Evolutionary conservation across 2,113 vertebrate species (phyloP).

Genomic region (Cephalopholis sonnerati): DNA sequence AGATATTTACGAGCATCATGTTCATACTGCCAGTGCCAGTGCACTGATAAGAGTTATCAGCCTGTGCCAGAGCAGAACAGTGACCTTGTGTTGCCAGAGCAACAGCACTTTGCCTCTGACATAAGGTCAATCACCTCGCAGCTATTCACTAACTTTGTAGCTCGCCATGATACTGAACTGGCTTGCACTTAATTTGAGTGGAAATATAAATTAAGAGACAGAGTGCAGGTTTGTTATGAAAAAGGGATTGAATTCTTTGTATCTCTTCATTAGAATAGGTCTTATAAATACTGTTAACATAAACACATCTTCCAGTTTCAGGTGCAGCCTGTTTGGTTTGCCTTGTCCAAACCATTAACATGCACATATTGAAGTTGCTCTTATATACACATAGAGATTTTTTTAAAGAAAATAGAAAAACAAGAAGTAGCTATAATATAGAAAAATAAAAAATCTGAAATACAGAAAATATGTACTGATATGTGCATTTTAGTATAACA

Average conservation of each 20-base stretch:
- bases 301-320: neutral
- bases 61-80: neutral
- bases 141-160: neutral
- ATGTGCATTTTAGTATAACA: too few species aligned
- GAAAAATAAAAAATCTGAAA: too few species aligned
- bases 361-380: too few species aligned
- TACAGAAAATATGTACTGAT: too few species aligned
- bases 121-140: neutral
- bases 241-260: neutral
- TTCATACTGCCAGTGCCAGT: neutral
- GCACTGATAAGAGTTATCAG: neutral
- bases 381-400: too few species aligned
- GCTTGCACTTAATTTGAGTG: neutral
- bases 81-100: neutral
- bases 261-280: neutral
- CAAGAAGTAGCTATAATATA: too few species aligned
- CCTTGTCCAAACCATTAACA: too few species aligned
- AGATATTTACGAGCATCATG: neutral
- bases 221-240: neutral
- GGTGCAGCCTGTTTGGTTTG: too few species aligned
- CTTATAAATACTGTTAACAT: neutral
- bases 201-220: neutral
- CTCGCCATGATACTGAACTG: neutral
- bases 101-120: neutral
- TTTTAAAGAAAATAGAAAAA: too few species aligned